Base-by-base conservation (phyloP, 1,140 invertebrate species). In the Stratiolaelaps scimitus region DNA sequence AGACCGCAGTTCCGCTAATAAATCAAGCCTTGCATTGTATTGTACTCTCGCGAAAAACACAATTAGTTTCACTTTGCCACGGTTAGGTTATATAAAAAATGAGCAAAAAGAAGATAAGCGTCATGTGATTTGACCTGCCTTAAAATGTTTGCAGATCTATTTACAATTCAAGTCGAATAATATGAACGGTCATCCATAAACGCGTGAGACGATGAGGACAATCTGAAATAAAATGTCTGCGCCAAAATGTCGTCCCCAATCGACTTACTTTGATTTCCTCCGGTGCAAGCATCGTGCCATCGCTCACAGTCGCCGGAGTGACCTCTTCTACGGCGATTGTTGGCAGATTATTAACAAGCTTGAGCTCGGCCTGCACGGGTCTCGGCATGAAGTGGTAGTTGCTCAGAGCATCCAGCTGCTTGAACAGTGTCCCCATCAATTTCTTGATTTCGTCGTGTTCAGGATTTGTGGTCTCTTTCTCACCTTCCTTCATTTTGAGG, bases 301-400 rank as follows among this genome's bases (percentile, higher is more conserved):
- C 88, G 72, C 84, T 90, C 0, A 85, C 82, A 26, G 84, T 83
- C 1, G 88, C 79, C 34, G 92, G 93, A 2, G 88, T 89, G n/a
- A 94, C 89, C 78, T 98, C 93, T 78, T 98, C 95, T 82, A 96
- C 89, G 30, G 78, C 81, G 64, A 98, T 85, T 2, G 92, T 87
- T 19, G 92, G 89, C 68, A 92, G 77, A 76, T 98, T 97, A 64
- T 81, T 89, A 0, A 97, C 78, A 69, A 98, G 87, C 76, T 88
- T 90, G 0, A 95, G 76, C 72, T 98, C 94, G 1, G 91, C 85
- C 67, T 83, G 80, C 15, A 83, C 83, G 66, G 80, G 78, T 79
- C 86, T 91, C 0, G 94, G 93, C 60, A 90, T 94, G 71, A 88
- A 97, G 76, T 95, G 87, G 76, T 87, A 96, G 76, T 97, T 92